Evolutionary conservation across 2,888 invertebrate genomes (phyloP), one percentile per base, ranked within the genome.

Genomic region (Idaea straminata): DNA sequence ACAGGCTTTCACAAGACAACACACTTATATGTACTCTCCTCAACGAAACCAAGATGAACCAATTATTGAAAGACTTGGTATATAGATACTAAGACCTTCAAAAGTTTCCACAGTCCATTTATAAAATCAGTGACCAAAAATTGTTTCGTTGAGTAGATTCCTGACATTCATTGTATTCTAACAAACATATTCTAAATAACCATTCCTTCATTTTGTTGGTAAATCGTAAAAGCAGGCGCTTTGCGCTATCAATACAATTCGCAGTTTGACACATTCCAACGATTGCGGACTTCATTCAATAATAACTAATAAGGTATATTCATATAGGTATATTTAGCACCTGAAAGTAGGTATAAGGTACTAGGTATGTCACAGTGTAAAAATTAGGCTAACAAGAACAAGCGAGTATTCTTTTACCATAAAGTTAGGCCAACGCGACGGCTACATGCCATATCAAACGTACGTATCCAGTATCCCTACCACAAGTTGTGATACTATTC

Each of bases 311-410:
- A 6, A 7, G 47, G 6, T 47, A 47, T 47, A 47, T 10, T 7
- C 3, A 13, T 47, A 13, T 47, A 13, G 7, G 47, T 47, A 47
- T 47, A 47, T 47, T 5, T 47, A 47, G 47, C 47, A 47, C 47
- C 47, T 47, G 47, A 47, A 47, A 47, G 47, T 47, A 47, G 47
- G 47, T 47, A 47, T 47, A 47, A 47, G 47, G 47, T 47, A 47
- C 47, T 47, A 7, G 13, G 47, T 25, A 25, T 25, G 47, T 47
- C 47, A 47, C 47, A 47, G 10, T 47, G 47, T 47, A 7, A 36
- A 47, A 13, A 47, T 47, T 5, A 47, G 47, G 47, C 47, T 10
- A 47, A 47, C 10, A 47, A 47, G 13, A 47, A 47, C 47, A 47
- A 47, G 47, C 47, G 47, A 47, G 47, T 47, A 47, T 47, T 47